Conservation (phyloP, 2,797 vertebrate genomes). For the Petrocephalus sullivani region DNA sequence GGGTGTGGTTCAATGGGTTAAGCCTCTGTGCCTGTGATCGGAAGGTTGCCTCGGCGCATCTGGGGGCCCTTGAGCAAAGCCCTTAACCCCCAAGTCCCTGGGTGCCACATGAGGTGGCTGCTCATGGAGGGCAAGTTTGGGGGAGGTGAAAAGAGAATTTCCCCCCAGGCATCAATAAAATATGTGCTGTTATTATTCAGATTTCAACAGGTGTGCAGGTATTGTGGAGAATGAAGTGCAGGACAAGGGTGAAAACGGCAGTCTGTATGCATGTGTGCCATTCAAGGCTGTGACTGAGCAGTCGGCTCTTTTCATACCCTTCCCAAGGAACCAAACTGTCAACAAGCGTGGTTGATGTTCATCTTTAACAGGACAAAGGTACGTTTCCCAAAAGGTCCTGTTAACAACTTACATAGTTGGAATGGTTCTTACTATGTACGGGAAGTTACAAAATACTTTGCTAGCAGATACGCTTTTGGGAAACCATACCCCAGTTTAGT, state of each 20-base stretch:
- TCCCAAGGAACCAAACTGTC: background rate
- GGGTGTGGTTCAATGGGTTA: too few relatives aligned
- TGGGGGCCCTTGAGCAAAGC: too few relatives aligned
- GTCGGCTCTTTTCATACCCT: background rate
- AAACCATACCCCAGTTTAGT: background rate
- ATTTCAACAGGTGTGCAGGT: background rate
- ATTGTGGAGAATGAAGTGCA: background rate
- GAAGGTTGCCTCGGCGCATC: too few relatives aligned
- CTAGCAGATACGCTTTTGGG: background rate
- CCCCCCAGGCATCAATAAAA: too few relatives aligned
- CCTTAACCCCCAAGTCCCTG: too few relatives aligned
- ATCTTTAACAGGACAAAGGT: background rate
- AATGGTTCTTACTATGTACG: background rate
- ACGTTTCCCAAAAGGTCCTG: background rate
- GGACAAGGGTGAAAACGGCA: background rate
- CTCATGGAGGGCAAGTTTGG: too few relatives aligned
- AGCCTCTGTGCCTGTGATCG: too few relatives aligned
- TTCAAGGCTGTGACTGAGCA: background rate
- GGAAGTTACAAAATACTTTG: background rate
- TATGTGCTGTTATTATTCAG: too few relatives aligned
- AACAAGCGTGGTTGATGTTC: background rate
- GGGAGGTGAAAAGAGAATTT: too few relatives aligned
- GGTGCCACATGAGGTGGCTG: too few relatives aligned
- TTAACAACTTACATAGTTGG: background rate
- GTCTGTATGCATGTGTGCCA: background rate